Base-by-base conservation (phyloP, 2,797 vertebrate species). In the Megaceryle alcyon region DNA sequence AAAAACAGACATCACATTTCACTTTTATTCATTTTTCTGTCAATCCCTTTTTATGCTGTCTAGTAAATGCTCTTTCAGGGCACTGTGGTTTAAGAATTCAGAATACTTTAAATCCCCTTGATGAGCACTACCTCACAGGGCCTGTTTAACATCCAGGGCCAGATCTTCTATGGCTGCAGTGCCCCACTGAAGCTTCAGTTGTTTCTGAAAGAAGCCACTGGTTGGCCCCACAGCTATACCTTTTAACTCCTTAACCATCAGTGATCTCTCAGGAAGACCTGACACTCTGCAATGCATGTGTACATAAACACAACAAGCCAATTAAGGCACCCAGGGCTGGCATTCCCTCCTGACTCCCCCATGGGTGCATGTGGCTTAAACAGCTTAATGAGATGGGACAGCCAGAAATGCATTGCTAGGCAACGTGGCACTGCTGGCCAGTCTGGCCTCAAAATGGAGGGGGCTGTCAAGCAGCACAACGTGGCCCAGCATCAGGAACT, bases 321-420 rank as follows among this genome's bases (percentile, higher is more conserved):
- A 35, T 61, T 75, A 80, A 35, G 71, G 86, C 68, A 80, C 73
- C 48, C 44, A 31, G 69, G 69, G 41, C 53, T 2, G 0, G 37
- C 0, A 0, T 22, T 66, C n/a, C 56, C 68, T 37, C n/a, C 59
- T 2, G 35, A n/a, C 82, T 61, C 31, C 75, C 59, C 70, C 51
- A 26, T 44, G 72, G 66, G 68, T 82, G 51, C 17, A 2, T 10
- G 37, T 0, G 4, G 63, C 73, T 76, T 5, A 4, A 46, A 14
- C 37, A 29, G 78, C 68, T 65, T 87, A 76, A 83, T 57, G 86
- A 63, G 72, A 71, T 6, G 77, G 86, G 86, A 69, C 79, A 83
- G 68, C 29, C 54, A 83, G 86, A 76, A 83, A 61, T 0, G 33
- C 69, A 80, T 75, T 18, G 3, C 53, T 66, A 71, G 77, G 86